Percentiles rank a stretch among this genome's conserved stretches.
phyloP scores from a whole-genome alignment of 2,797 vertebrate species.

The Sternotherus odoratus region DNA sequence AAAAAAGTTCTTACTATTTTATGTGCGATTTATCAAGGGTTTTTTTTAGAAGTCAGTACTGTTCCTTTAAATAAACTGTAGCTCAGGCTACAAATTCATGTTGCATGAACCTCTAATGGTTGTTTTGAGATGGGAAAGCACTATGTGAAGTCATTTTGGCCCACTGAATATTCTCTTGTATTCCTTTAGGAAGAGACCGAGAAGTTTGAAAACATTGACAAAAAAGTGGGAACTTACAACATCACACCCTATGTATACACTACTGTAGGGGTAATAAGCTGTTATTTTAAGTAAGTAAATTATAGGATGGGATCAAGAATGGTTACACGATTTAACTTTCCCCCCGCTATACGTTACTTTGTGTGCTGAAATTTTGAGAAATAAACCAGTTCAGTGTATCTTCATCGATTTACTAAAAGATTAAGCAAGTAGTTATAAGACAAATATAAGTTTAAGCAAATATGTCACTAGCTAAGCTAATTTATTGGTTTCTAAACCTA shows the following conservation, averaged over 20 bases:
- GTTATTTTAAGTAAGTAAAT: not conserved
- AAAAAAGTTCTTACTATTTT: not conserved
- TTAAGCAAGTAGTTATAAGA: not conserved
- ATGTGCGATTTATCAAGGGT: not conserved
- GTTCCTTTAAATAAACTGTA: not conserved
- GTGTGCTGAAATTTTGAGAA: not conserved
- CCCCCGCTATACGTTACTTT: not conserved
- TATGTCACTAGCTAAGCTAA: not conserved
- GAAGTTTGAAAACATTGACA: not conserved
- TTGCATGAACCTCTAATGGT: not conserved
- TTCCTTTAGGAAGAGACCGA: not conserved
- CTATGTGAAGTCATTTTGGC: not conserved
- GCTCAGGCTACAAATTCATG: not conserved
- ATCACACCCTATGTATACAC: not conserved
- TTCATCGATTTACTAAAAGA: not conserved
- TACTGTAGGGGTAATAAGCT: not conserved
- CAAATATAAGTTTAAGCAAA: not conserved
- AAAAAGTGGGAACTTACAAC: not conserved
- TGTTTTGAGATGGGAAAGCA: not conserved
- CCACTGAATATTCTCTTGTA: not conserved
- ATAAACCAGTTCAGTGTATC: not conserved
- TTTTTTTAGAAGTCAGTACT: not conserved
- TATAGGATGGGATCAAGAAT: too few relatives aligned
- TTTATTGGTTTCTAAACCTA: not conserved
- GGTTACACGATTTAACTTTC: too few relatives aligned